Conservation (phyloP, 2,888 invertebrate species). For the Pecten maximus region DNA sequence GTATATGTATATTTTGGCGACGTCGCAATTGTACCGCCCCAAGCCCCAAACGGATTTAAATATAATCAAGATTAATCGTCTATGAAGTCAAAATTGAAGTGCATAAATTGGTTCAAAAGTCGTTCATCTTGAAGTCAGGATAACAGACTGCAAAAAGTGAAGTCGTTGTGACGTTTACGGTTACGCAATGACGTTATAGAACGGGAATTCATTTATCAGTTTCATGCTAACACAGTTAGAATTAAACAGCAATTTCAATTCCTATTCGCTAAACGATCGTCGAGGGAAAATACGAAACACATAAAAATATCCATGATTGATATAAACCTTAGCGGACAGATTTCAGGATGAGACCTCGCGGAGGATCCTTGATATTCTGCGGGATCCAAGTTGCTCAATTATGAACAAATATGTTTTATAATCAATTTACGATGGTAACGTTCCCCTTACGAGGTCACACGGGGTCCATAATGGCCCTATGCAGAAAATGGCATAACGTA, state of each 20-base stretch:
- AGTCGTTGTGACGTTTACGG: conserved; percentile 5
- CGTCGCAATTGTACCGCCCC: not conserved
- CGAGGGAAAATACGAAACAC: conserved; percentile 5
- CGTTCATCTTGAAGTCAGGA: not conserved
- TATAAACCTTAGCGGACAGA: not conserved
- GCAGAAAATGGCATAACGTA: not conserved
- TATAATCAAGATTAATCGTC: conserved; percentile 27
- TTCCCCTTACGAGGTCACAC: not conserved
- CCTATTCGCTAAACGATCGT: conserved; percentile 17
- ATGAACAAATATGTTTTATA: conserved; percentile 30
- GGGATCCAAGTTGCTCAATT: conserved; percentile 4
- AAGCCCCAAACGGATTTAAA: conserved; percentile 35
- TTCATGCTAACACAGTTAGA: conserved; percentile 16
- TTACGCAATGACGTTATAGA: not conserved
- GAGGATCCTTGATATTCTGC: not conserved
- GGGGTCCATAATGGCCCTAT: not conserved
- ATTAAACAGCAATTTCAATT: conserved; percentile 32
- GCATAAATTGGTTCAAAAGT: conserved; percentile 8
- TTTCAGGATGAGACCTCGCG: conserved; percentile 23
- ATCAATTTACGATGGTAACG: not conserved
- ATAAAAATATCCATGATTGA: conserved; percentile 8
- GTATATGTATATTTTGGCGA: not conserved
- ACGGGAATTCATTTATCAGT: conserved; percentile 13
- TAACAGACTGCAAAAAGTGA: not conserved
- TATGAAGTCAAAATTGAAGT: conserved; percentile 27